Evolutionary conservation across 2,888 invertebrate species (phyloP).

Genomic region (Carpatolechia fugitivella): DNA sequence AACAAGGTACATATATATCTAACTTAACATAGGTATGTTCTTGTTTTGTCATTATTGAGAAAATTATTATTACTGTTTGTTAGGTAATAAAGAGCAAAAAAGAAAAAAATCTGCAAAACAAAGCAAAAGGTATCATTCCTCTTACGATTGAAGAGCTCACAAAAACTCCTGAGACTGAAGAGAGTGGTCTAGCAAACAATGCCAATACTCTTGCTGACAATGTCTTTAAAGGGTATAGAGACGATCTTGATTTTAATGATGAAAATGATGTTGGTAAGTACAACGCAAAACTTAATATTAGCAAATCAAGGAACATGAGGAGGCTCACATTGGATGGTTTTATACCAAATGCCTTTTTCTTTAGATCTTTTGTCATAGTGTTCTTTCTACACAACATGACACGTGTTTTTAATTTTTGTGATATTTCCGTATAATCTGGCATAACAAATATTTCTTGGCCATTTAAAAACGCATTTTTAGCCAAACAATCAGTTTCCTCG

Average conservation of each 20-base stretch:
- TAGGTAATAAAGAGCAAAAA: slow-evolving; percentile 82
- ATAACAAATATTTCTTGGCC: too few relatives aligned
- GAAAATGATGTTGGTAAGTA: slow-evolving; percentile 86
- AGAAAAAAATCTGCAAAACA: slow-evolving; percentile 74
- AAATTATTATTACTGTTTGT: slow-evolving; percentile 2
- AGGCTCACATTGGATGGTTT: too few relatives aligned
- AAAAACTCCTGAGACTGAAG: slow-evolving; percentile 45
- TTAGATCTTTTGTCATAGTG: too few relatives aligned
- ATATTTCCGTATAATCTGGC: too few relatives aligned
- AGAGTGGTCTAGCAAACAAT: slow-evolving; percentile 51
- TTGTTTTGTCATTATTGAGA: too few relatives aligned
- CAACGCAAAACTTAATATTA: neutral
- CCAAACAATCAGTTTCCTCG: too few relatives aligned
- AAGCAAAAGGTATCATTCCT: slow-evolving; percentile 65
- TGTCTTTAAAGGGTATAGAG: slow-evolving; percentile 83
- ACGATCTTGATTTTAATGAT: slow-evolving; percentile 89
- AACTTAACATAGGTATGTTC: neutral
- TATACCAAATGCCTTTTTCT: too few relatives aligned
- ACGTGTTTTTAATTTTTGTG: too few relatives aligned
- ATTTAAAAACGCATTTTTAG: too few relatives aligned
- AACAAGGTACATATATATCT: slow-evolving; percentile 76
- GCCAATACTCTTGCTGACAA: slow-evolving; percentile 66
- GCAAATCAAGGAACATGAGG: too few relatives aligned
- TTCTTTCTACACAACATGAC: too few relatives aligned
- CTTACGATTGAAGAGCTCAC: slow-evolving; percentile 60